Evolutionary conservation across 2,888 invertebrate species (phyloP), one percentile per base, ranked within the genome.

Genomic region (Drosophila nigricruria): DNA sequence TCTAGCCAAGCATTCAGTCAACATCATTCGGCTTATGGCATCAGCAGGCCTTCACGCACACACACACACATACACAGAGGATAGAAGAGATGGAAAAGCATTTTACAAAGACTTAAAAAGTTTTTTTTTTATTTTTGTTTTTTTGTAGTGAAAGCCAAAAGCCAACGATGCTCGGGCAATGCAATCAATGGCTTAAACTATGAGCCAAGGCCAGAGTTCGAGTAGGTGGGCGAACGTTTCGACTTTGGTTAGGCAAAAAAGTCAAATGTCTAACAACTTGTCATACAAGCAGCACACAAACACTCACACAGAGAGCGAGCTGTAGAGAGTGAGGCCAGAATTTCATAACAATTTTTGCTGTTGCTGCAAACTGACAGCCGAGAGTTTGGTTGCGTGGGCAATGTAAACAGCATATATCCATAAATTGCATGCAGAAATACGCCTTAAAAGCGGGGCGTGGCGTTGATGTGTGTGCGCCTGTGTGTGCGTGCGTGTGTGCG

Each of bases 101-200:
- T 84, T 88, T 81, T 87, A 38, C 69, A 66, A 72, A 76, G 82
- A 84, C 79, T 79, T 88, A 88, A 88, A 76, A 87, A 76, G 65
- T 76, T 72, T 87, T 64, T 45, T 45, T 16, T 25, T 23, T 23
- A 59, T 42, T 86, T 60, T 50, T 50, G 57, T 50, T 50, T 5
- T 49, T 14, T 65, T 73, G 56, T 42, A 62, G 34, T 43, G 47
- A 62, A 76, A 68, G 63, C 63, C 82, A 69, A 81, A 87, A 81
- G 74, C 63, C 70, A 82, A 76, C 68, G 83, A 59, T 60, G 83
- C 70, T 72, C 65, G 52, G 70, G 34, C 82, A 80, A 88, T 88
- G 88, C 83, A 85, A 84, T 84, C 83, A 84, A 84, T 84, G 88
- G 86, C 88, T 88, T 85, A 88, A 80, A 78, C 74, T 74, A 71